Base-by-base conservation (phyloP, 2,113 vertebrate species). In the Dromas ardeola region DNA sequence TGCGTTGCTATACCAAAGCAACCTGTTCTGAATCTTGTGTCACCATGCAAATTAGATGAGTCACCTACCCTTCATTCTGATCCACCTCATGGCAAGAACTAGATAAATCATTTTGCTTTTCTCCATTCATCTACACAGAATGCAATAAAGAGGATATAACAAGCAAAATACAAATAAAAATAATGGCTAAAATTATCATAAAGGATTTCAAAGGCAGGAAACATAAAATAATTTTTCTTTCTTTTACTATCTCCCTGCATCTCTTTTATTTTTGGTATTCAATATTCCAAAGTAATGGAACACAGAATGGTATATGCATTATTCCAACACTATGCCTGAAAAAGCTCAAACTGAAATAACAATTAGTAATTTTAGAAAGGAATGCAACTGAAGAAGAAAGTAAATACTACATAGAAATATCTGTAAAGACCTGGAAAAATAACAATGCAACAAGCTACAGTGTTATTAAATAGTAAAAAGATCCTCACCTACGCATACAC, bases 161-260 rank as follows among this genome's bases (percentile, higher is more conserved):
- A 94, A 96, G 59, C 30, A 90, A 96, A 76, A 93, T 42, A 97
- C 49, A 94, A 97, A 97, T 66, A 86, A 96, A 95, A 97, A 96
- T 77, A 90, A 96, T 66, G 29, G 55, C 29, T 96, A 96, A 93
- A 94, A 95, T 96, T 65, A 91, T 73, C 23, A 96, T 56, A 65
- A 95, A 95, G 59, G 10, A 61, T 88, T 76, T 79, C 50, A 87
- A 97, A 85, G 42, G n/a, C 59, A 83, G 70, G 25, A 81, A 95
- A 93, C 23, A 49, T 63, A 80, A 91, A 88, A 81, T 16, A 70
- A 13, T 88, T 78, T 53, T 78, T 72, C 58, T 61, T 38, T 67
- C 12, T 32, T 62, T 81, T 40, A n/a, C 25, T 84, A n/a, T 50
- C 26, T 52, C 3, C 13, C 13, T 73, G 59, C 17, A 65, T 3